phyloP scores from a whole-genome alignment of 2,888 invertebrate species.

The Epirrita christyi region DNA sequence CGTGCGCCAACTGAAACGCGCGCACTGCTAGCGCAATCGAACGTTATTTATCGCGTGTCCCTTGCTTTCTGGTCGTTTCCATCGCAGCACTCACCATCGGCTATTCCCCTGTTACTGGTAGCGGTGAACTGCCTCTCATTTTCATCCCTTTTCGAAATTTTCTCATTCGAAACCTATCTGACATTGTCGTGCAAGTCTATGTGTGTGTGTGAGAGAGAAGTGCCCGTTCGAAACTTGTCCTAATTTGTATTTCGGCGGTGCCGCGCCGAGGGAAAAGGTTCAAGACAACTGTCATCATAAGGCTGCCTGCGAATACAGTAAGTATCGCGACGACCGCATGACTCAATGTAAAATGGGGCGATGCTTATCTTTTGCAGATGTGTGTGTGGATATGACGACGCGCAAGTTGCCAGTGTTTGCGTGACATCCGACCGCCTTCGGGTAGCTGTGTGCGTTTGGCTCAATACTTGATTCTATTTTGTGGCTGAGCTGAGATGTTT shows the following conservation, averaged over 20 bases:
- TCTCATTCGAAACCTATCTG: conserved; percentile 47
- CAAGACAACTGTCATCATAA: conserved; percentile 83
- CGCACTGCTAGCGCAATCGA: conserved; percentile 82
- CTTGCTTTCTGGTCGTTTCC: conserved; percentile 62
- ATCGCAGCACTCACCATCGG: conserved; percentile 52
- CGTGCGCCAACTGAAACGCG: conserved; percentile 84
- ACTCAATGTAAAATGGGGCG: conserved; percentile 83
- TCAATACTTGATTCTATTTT: conserved; percentile 83
- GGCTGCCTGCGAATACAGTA: conserved; percentile 83
- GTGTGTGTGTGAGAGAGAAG: conserved; percentile 59
- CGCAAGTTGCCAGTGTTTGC: conserved; percentile 57
- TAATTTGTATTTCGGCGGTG: conserved; percentile 63
- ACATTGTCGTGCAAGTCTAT: conserved; percentile 40
- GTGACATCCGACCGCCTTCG: conserved; percentile 75
- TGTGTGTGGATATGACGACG: conserved; percentile 63
- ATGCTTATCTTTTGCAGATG: conserved; percentile 76
- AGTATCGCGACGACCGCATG: conserved; percentile 77
- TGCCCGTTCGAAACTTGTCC: conserved; percentile 70
- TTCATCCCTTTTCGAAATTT: conserved; percentile 51
- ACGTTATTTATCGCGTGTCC: conserved; percentile 70
- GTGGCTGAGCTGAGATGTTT: conserved; percentile 79
- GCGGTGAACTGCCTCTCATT: conserved; percentile 45
- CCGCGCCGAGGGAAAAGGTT: conserved; percentile 69
- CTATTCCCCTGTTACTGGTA: conserved; percentile 56
- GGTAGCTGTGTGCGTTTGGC: conserved; percentile 71